Conservation (phyloP, 1,140 invertebrate species). For the Frieseomelitta varia region DNA sequence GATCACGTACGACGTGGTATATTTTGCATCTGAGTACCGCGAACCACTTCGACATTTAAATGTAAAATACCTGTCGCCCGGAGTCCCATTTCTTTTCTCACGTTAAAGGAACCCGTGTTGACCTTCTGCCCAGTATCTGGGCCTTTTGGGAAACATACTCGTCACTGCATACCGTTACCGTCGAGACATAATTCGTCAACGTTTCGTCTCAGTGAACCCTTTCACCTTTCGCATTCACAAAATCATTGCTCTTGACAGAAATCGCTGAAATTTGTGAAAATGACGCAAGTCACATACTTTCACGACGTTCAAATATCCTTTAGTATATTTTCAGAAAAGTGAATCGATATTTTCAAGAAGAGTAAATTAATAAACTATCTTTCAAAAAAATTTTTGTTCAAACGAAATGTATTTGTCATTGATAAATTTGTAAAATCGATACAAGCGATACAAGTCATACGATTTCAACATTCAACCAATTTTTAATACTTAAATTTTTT, state of each 20-base stretch:
- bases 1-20: conserved; percentile 8
- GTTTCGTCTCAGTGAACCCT: conserved; percentile 37
- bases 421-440: too few species aligned
- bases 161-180: conserved; percentile 48
- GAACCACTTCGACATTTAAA: conserved; percentile 40
- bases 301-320: fast-evolving
- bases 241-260: conserved; percentile 1
- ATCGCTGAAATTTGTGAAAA: not conserved
- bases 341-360: not conserved
- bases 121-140: conserved; percentile 47
- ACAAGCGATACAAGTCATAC: too few species aligned
- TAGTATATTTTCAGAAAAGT: not conserved
- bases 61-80: conserved; percentile 51
- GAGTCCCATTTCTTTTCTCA: conserved; percentile 47
- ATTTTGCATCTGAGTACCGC: conserved; percentile 28
- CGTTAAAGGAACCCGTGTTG: conserved; percentile 24
- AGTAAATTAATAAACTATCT: not conserved
- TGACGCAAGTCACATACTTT: not conserved
- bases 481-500: too few species aligned
- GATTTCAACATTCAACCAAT: too few species aligned
- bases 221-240: conserved; percentile 12
- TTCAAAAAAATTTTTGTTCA: too few species aligned
- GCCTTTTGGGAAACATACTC: conserved; percentile 50
- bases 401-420: too few species aligned
- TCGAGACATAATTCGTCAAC: conserved; percentile 51